phyloP scores from a whole-genome alignment of 1,140 invertebrate genomes.

The Monochamus saltuarius region DNA sequence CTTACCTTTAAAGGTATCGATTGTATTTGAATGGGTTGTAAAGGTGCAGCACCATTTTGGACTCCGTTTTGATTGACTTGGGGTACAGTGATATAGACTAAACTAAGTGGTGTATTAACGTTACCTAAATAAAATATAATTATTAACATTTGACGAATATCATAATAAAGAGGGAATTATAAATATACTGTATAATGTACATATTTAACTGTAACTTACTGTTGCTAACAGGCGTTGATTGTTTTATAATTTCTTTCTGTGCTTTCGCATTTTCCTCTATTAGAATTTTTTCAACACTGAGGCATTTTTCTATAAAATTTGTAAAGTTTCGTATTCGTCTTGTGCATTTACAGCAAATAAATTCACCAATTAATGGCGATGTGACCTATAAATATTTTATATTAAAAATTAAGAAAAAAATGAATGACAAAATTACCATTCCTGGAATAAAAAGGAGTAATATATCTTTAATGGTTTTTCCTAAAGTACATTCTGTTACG shows the following conservation, averaged over 20 bases:
- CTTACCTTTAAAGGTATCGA: too few species aligned
- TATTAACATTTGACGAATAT: too few species aligned
- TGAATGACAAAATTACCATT: neutral
- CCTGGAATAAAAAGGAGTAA: neutral
- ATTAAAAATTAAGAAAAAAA: neutral
- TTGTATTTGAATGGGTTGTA: neutral
- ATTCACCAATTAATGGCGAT: neutral
- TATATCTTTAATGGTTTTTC: conserved; percentile 77
- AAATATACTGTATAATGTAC: too few species aligned
- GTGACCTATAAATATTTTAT: neutral
- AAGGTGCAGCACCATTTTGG: neutral
- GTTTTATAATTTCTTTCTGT: neutral
- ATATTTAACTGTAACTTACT: too few species aligned
- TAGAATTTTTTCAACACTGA: neutral
- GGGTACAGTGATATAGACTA: neutral
- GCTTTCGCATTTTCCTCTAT: neutral
- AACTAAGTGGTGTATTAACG: neutral
- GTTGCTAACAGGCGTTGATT: neutral
- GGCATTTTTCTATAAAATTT: conserved; percentile 4
- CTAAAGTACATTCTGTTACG: conserved; percentile 74
- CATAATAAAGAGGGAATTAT: too few species aligned
- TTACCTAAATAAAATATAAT: neutral
- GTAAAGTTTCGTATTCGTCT: neutral
- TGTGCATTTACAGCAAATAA: neutral
- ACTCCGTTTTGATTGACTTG: neutral